Percentiles rank a stretch among this genome's conserved stretches.
Evolutionary conservation across 2,113 vertebrate species (phyloP).

Genomic region (Osmerus eperlanus): DNA sequence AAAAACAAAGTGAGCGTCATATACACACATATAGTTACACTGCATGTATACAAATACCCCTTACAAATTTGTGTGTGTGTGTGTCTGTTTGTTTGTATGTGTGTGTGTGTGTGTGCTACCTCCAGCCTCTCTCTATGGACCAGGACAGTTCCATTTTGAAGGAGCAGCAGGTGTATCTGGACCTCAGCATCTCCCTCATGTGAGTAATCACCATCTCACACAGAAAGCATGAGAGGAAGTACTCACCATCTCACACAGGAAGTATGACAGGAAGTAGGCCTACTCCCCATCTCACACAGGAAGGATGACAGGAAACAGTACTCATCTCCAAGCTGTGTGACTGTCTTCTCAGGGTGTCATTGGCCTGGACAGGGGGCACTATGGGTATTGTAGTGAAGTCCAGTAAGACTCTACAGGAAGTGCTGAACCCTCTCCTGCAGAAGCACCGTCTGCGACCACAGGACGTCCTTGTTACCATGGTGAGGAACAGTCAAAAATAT

Average conservation of each 20-base stretch:
- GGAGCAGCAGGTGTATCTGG: slow-evolving; percentile 81
- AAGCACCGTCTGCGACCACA: slow-evolving; percentile 66
- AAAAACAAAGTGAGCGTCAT: slow-evolving; percentile 74
- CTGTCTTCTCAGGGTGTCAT: slow-evolving; percentile 66
- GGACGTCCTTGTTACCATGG: slow-evolving; percentile 39
- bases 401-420: slow-evolving; percentile 77
- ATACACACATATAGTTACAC: not conserved
- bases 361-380: slow-evolving; percentile 66
- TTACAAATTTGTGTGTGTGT: not conserved
- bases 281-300: not conserved
- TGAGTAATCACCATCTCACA: slow-evolving; percentile 60
- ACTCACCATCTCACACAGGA: not conserved
- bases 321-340: not conserved
- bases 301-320: too few relatives aligned
- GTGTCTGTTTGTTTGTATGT: not conserved
- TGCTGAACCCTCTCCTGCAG: slow-evolving; percentile 69
- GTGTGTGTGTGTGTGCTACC: not conserved
- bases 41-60: too few relatives aligned
- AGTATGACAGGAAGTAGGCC: too few relatives aligned
- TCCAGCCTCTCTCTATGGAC: slow-evolving; percentile 75
- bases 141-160: slow-evolving; percentile 78
- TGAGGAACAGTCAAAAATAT: slow-evolving; percentile 15
- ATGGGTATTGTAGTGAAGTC: slow-evolving; percentile 74
- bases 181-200: slow-evolving; percentile 79
- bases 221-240: not conserved